These are phyloP conservation scores for Onychorhynchus coronatus DNA, from an alignment of 2,113 vertebrate species.

Conservation along the genomic window DNA sequence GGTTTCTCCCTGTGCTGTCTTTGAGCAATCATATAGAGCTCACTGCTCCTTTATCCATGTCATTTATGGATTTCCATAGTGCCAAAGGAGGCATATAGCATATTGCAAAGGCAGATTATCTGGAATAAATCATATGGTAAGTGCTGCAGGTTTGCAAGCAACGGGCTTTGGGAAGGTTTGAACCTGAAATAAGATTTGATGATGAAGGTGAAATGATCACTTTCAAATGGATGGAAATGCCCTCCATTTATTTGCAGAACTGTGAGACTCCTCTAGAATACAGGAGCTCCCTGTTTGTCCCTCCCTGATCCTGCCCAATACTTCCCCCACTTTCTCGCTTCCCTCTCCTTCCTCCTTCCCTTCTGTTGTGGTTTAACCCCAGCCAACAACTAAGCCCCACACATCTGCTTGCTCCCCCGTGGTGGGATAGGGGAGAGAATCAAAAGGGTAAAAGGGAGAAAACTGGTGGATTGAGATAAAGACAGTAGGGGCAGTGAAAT, in stretches of 20 bases:
- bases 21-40: neutral
- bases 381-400: neutral
- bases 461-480: neutral
- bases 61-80: neutral
- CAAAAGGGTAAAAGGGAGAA: neutral
- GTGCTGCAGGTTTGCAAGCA: neutral
- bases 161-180: neutral
- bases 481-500: fast-evolving
- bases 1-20: neutral
- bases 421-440: neutral
- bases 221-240: neutral
- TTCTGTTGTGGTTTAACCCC: neutral
- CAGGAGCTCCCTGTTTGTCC: neutral
- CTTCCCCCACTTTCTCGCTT: neutral
- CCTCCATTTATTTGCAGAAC: neutral
- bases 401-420: neutral
- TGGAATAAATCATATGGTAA: neutral
- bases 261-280: neutral
- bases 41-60: neutral
- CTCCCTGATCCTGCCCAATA: neutral
- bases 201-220: neutral
- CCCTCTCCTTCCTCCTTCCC: neutral
- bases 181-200: neutral
- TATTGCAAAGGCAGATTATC: neutral
- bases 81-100: neutral